Base-by-base conservation (phyloP, 2,888 invertebrate genomes). In the Alcis repandata region DNA sequence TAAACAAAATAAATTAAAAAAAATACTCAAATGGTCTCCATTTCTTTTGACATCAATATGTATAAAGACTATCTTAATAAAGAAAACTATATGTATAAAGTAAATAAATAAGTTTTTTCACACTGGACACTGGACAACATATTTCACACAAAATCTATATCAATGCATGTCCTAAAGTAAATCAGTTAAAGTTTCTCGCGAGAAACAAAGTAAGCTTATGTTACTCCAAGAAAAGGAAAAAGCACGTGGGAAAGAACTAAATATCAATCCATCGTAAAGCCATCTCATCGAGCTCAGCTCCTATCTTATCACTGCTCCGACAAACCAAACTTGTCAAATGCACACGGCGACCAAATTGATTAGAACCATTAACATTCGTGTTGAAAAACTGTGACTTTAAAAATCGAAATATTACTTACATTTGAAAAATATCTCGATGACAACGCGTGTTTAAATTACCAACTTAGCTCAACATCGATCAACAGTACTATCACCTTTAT, bases 391-490 rank as follows among this genome's bases (percentile, higher is more conserved):
- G 80, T 81, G 82, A 86, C 67, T 85, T 86, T 85, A 85, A 87
- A 87, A 88, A 83, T 82, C 84, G 72, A 87, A 88, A 86, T 83
- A 83, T 83, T 87, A 79, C 69, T 84, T 70, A 85, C 82, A 77
- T 78, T 85, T 89, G 88, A 88, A 86, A 90, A 88, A 91, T 90
- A 83, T 81, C 81, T 79, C 79, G 81, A 79, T 86, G 87, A 91
- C 90, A 87, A 87, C 85, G 79, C 80, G 83, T 79, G 79, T 77
- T 76, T 75, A 75, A 77, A 73, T 72, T 61, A 80, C 80, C 56
- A 74, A 49, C 2, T 20, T 65, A 52, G 38, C 27, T 45, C 59
- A 6, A 68, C n/a, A 1, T 0, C 4, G 0, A 7, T 1, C 17
- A 68, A 73, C 19, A 0, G 8, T 1, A 71, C 80, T 73, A 53